Percentiles rank a stretch among this genome's conserved stretches.
phyloP scores from a whole-genome alignment of 2,888 invertebrate species.

The Papilio gigon region DNA sequence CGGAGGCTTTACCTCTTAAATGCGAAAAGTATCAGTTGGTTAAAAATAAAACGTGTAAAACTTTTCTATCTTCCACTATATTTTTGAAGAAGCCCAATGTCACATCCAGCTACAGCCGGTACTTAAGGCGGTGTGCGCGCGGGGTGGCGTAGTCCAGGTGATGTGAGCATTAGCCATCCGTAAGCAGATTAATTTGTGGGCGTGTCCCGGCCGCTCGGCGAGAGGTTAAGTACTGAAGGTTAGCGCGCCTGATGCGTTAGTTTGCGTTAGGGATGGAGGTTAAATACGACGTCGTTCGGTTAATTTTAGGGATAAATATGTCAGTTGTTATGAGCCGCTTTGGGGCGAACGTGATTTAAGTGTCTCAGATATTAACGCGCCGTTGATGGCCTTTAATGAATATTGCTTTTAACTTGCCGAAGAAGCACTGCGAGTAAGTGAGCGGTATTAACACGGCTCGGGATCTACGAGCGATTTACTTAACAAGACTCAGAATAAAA shows the following conservation, averaged over 20 bases:
- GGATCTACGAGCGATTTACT: too few relatives aligned
- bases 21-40: too few relatives aligned
- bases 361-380: slow-evolving; percentile 31
- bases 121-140: background rate
- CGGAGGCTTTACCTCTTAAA: too few relatives aligned
- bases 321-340: slow-evolving; percentile 18
- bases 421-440: background rate
- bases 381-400: slow-evolving; percentile 11
- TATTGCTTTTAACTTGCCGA: slow-evolving; percentile 25
- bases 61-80: too few relatives aligned
- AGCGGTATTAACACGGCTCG: too few relatives aligned
- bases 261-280: slow-evolving; percentile 29
- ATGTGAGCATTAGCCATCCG: slow-evolving; percentile 63
- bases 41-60: too few relatives aligned
- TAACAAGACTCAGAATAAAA: too few relatives aligned
- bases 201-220: slow-evolving; percentile 53
- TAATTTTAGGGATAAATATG: slow-evolving; percentile 37
- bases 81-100: too few relatives aligned
- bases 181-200: slow-evolving; percentile 78
- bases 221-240: slow-evolving; percentile 49
- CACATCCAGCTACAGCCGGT: slow-evolving; percentile 37
- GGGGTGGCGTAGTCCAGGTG: slow-evolving; percentile 57
- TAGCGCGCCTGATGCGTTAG: slow-evolving; percentile 32
- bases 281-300: slow-evolving; percentile 33
- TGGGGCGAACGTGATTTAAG: slow-evolving; percentile 28